Evolutionary conservation across 1,140 invertebrate genomes (phyloP).

Genomic region (Catajapyx aquilonaris): DNA sequence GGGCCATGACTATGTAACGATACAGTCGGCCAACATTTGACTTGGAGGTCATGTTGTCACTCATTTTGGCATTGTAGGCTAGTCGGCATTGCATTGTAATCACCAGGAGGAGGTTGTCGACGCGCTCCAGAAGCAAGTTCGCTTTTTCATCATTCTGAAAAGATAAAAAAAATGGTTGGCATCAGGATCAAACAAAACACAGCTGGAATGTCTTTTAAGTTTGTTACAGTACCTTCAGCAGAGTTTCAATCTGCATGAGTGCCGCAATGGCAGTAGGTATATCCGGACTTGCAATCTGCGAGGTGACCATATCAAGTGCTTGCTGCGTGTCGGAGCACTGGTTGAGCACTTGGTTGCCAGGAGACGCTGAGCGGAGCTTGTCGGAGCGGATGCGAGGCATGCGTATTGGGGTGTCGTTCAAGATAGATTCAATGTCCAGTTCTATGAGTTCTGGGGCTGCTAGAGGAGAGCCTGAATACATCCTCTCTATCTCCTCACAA

Average conservation of each 20-base stretch:
- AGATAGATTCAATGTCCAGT: slow-evolving; percentile 21
- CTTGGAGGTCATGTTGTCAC: slow-evolving; percentile 17
- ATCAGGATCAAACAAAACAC: not conserved
- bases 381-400: not conserved
- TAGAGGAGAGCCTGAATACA: not conserved
- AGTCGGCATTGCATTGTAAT: slow-evolving; percentile 46
- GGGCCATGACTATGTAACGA: slow-evolving; percentile 32
- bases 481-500: not conserved
- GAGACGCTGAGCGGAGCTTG: slow-evolving; percentile 18
- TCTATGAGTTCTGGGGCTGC: slow-evolving; percentile 24
- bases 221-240: slow-evolving; percentile 14
- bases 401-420: slow-evolving; percentile 17
- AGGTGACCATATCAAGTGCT: slow-evolving; percentile 27
- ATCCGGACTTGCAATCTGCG: slow-evolving; percentile 44
- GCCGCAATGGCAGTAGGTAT: slow-evolving; percentile 37
- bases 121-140: slow-evolving; percentile 20
- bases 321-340: slow-evolving; percentile 19
- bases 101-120: slow-evolving; percentile 48
- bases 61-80: slow-evolving; percentile 24
- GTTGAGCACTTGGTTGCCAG: slow-evolving; percentile 15
- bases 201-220: slow-evolving; percentile 4
- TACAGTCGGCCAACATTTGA: slow-evolving; percentile 19
- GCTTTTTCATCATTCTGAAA: slow-evolving; percentile 24
- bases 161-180: slow-evolving; percentile 7
- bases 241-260: slow-evolving; percentile 36